Evolutionary conservation across 2,113 vertebrate genomes (phyloP).

Genomic region (Tachycineta bicolor): DNA sequence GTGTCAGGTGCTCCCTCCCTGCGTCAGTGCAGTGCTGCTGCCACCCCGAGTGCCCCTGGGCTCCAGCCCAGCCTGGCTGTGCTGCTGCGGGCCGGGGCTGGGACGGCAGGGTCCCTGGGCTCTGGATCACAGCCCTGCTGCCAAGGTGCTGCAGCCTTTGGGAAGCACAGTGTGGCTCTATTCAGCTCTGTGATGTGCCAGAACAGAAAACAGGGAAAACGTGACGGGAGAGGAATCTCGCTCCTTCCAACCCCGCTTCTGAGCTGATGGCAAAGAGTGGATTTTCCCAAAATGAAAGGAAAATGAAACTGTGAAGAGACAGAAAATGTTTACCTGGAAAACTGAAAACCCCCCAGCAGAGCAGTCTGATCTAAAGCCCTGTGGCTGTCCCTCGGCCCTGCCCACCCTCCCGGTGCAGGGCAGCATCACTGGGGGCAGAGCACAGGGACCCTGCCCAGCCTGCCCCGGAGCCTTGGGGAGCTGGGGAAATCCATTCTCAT

Average conservation of each 20-base stretch:
- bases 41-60: rapidly evolving
- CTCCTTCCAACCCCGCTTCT: not conserved
- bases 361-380: not conserved
- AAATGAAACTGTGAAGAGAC: not conserved
- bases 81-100: too few species aligned
- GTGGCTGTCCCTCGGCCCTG: not conserved
- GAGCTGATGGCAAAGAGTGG: not conserved
- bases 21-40: too few species aligned
- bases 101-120: too few species aligned
- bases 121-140: not conserved
- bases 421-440: not conserved
- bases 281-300: not conserved
- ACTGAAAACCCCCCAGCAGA: not conserved
- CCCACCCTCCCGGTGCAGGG: too few species aligned
- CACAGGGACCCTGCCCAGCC: rapidly evolving
- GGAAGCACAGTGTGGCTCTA: not conserved
- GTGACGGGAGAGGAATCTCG: not conserved
- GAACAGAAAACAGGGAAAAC: not conserved
- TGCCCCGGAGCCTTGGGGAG: too few species aligned
- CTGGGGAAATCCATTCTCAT: too few species aligned
- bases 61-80: rapidly evolving
- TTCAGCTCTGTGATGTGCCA: not conserved
- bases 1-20: too few species aligned
- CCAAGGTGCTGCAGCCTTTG: not conserved
- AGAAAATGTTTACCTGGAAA: not conserved